Base-by-base conservation (phyloP, 1,140 invertebrate genomes). In the Ips nitidus region DNA sequence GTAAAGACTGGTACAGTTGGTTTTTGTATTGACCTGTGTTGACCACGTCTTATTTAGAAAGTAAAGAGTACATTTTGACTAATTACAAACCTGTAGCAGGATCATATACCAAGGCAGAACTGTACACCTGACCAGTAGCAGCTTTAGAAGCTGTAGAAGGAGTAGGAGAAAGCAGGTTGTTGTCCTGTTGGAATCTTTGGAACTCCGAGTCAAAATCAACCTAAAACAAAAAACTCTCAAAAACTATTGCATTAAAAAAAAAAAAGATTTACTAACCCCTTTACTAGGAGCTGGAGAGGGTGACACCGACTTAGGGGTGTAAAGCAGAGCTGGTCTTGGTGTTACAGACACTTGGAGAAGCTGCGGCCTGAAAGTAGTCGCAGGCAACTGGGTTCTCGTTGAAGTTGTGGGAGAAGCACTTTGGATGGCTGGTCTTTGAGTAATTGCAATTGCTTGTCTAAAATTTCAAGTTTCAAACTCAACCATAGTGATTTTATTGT, bases 101-200 rank as follows among this genome's bases (percentile, higher is more conserved):
- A 80, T 93, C 90, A 80, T 86, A 93, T 0, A 92, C 85, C 4
- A 93, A 80, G 75, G 92, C 89, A 36, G 91, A 90, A 57, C 89
- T 88, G 79, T 92, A 92, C 69, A 91, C 83, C 50, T 67, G 80
- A 8, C 75, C 77, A 50, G 75, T 56, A 22, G 80, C 82, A 0
- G 81, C 62, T 52, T 76, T 76, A 61, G 76, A 80, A 63, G 75
- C 70, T 1, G 81, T 68, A 2, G 81, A 81, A 2, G 82, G 83
- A 2, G 83, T 82, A 1, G 79, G 76, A n/a, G 82, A 82, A n/a
- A 81, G 81, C 4, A 86, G 81, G 75, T 87, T 86, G 71, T 89
- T 89, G n/a, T 90, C 89, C 69, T 89, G 85, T 74, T 91, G 89
- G 84, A 91, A 92, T 74, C 89, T 89, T 55, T 89, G 88, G 70